These are phyloP conservation scores for Paralichthys olivaceus DNA, from an alignment of 2,113 vertebrate genomes.

Conservation along the genomic window DNA sequence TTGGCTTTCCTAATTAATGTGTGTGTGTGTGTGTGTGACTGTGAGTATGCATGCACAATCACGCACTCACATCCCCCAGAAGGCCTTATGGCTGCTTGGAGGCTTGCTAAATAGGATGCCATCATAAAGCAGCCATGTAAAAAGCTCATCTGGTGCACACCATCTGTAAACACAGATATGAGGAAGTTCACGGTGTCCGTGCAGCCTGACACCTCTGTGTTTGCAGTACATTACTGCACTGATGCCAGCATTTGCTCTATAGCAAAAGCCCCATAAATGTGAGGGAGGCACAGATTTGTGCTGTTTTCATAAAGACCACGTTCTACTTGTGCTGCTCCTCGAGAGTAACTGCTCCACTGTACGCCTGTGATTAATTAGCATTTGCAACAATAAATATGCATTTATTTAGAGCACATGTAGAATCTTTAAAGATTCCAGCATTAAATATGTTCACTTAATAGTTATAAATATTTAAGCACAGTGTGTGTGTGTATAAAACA, in stretches of 20 bases:
- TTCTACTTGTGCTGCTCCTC: constrained; percentile 13
- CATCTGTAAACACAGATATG: constrained; percentile 72
- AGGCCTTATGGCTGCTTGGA: constrained; percentile 46
- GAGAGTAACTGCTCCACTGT: constrained; percentile 13
- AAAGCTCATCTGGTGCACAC: constrained; percentile 73
- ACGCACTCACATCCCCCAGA: constrained; percentile 1
- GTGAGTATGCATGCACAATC: background rate
- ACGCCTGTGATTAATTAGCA: constrained; percentile 35
- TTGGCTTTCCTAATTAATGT: constrained; percentile 28
- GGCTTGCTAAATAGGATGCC: constrained; percentile 56
- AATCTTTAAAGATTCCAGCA: constrained; percentile 18
- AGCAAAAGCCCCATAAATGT: constrained; percentile 25
- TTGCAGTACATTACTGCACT: constrained; percentile 26
- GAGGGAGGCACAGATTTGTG: constrained; percentile 2
- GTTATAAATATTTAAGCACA: constrained; percentile 23
- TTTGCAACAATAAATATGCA: constrained; percentile 19
- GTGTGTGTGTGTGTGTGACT: background rate
- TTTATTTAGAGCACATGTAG: constrained; percentile 28
- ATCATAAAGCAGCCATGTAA: constrained; percentile 72
- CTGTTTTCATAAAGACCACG: background rate
- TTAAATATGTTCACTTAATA: constrained; percentile 22
- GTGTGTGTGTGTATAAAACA: background rate
- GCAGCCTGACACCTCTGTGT: constrained; percentile 46
- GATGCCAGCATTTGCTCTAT: constrained; percentile 7
- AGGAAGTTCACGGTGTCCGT: constrained; percentile 39